Conservation (phyloP, 2,113 vertebrate species). For the Ammospiza nelsoni region DNA sequence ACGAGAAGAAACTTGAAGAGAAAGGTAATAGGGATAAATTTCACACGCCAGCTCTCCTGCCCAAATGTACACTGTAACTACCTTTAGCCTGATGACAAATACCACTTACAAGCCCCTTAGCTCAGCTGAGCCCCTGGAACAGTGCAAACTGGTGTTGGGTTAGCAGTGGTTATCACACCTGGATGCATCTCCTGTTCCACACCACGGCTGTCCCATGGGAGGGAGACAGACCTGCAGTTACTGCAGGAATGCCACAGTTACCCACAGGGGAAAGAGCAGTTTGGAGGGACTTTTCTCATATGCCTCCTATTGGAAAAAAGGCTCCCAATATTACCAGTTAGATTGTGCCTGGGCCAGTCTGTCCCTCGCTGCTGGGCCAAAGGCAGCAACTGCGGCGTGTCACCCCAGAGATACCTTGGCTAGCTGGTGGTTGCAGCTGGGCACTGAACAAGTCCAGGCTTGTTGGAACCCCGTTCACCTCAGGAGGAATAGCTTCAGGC, state of each 20-base stretch:
- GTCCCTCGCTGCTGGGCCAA: no score
- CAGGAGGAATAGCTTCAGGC: no score
- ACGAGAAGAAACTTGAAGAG: neutral
- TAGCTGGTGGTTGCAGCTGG: no score
- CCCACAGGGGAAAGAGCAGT: rapidly evolving
- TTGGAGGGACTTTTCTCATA: neutral
- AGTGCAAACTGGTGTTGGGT: neutral
- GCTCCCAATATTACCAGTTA: no score
- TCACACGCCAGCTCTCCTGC: neutral
- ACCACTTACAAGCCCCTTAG: neutral
- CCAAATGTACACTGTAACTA: neutral
- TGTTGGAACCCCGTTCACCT: no score
- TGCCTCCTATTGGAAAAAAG: no score
- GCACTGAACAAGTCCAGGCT: no score
- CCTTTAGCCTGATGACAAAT: neutral
- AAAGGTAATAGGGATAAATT: neutral
- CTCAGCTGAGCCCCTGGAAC: neutral
- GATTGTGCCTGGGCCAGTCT: no score
- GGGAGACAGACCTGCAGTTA: neutral
- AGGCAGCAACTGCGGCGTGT: no score
- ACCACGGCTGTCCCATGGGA: neutral
- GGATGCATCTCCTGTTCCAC: neutral
- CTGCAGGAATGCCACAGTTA: neutral
- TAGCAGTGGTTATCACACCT: neutral
- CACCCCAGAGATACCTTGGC: no score